phyloP scores from a whole-genome alignment of 2,888 invertebrate genomes.

The Apodemia hepburni region DNA sequence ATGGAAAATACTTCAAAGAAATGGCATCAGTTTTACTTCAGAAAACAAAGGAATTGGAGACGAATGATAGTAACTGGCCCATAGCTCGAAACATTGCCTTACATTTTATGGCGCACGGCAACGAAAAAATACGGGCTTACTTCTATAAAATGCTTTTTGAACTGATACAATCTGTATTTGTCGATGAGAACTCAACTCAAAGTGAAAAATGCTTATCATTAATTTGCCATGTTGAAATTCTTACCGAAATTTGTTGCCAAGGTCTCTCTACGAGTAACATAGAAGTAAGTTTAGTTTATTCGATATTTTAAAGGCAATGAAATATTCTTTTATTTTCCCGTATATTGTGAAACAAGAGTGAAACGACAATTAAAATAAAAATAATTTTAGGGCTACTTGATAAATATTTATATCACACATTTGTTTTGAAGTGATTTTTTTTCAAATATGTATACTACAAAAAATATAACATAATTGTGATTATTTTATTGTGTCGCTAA shows the following conservation, averaged over 20 bases:
- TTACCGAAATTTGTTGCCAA: conserved; percentile 83
- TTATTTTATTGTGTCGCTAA: too few species aligned
- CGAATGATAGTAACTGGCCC: conserved; percentile 56
- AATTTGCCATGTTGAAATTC: conserved; percentile 76
- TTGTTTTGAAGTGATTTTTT: too few species aligned
- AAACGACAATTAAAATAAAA: too few species aligned
- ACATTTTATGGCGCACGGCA: conserved; percentile 77
- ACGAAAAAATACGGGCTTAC: conserved; percentile 71
- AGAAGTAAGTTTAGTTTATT: conserved; percentile 42
- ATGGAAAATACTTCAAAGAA: conserved; percentile 70
- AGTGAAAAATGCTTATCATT: conserved; percentile 75
- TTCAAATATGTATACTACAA: too few species aligned
- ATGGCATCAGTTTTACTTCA: conserved; percentile 56
- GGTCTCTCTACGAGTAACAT: conserved; percentile 69
- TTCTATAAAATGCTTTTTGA: conserved; percentile 78
- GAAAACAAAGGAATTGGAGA: conserved; percentile 50
- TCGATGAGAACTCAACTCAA: conserved; percentile 65
- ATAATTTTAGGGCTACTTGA: too few species aligned
- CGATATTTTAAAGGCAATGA: not conserved
- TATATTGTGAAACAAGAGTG: too few species aligned
- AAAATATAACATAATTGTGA: too few species aligned
- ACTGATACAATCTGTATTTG: conserved; percentile 75
- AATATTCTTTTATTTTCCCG: too few species aligned
- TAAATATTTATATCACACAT: too few species aligned
- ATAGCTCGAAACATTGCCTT: conserved; percentile 64